Percentiles rank a stretch among this genome's conserved stretches.
Evolutionary conservation across 2,113 vertebrate genomes (phyloP).

Genomic region (Myotis brandtii): DNA sequence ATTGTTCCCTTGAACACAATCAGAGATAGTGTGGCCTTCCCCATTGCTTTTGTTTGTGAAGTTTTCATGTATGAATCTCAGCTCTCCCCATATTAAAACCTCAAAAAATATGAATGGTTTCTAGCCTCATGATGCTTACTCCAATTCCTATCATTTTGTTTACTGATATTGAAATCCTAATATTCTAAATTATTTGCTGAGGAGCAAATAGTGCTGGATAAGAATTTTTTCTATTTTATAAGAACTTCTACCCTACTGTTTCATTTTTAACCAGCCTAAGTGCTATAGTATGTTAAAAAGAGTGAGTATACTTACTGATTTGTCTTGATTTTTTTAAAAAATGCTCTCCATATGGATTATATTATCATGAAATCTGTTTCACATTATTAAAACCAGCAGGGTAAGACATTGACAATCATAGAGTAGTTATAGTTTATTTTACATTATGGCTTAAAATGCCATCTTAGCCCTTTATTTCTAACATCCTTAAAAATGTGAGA

Average conservation of each 20-base stretch:
- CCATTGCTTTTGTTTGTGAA: background rate
- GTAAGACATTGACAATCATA: constrained; percentile 17
- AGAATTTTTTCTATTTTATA: background rate
- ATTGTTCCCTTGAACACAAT: background rate
- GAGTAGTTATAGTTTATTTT: constrained; percentile 43
- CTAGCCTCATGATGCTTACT: background rate
- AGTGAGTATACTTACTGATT: background rate
- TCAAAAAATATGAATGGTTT: background rate
- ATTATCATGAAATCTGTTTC: constrained; percentile 54
- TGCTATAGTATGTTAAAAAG: background rate
- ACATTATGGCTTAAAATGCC: constrained; percentile 38
- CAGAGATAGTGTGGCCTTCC: background rate
- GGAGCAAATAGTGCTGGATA: background rate
- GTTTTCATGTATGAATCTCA: background rate
- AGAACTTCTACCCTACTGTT: background rate
- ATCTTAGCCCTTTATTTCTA: constrained; percentile 29
- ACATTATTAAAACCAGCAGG: constrained; percentile 65
- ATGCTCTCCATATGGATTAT: constrained; percentile 34
- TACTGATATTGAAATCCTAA: background rate
- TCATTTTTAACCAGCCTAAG: background rate
- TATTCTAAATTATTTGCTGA: background rate
- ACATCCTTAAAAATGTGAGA: background rate
- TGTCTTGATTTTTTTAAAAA: background rate
- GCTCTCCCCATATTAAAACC: background rate
- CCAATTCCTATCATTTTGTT: background rate